Evolutionary conservation across 2,888 invertebrate genomes (phyloP), one percentile per base, ranked within the genome.

Genomic region (Opisthograptis luteolata): DNA sequence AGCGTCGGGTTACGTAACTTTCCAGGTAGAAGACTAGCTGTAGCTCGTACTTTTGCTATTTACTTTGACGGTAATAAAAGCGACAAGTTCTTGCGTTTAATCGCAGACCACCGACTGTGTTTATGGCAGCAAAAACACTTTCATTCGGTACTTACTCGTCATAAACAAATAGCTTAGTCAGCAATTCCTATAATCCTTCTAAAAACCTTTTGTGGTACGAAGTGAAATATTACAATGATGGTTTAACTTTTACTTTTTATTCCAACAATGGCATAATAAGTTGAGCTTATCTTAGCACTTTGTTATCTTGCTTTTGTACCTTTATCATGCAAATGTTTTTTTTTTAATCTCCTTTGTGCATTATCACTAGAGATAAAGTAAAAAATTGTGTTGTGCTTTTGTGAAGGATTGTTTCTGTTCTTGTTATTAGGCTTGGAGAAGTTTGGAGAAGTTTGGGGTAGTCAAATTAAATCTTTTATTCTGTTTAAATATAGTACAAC

Each of bases 1-100:
- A 36, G 53, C 50, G 56, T 50, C 51, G 39, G 45, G 1, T 64
- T 68, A 56, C 72, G 58, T 66, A 67, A 70, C 54, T 34, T 20
- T 39, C 34, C 67, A 68, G 70, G 66, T 66, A 71, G 45, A 62
- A 52, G 48, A 47, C 42, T 45, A 40, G 28, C 46, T 44, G 36
- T 43, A 37, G 35, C 47, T n/a, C n/a, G n/a, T n/a, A n/a, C n/a
- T n/a, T n/a, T n/a, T n/a, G n/a, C 8, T 32, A 32, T 34, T 34
- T 34, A 34, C 34, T 58, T 59, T 59, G 10, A 35, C 19, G 32
- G 32, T 37, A 32, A 17, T 27, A 39, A 36, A 39, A 32, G 28
- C 14, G 14, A 27, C 24, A 41, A 39, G 22, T 35, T 28, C 13
- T 43, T 45, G 24, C 42, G 24, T 45, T 40, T 42, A 25, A 35